Conservation (phyloP, 2,888 invertebrate species). For the Aleiodes alternator region DNA sequence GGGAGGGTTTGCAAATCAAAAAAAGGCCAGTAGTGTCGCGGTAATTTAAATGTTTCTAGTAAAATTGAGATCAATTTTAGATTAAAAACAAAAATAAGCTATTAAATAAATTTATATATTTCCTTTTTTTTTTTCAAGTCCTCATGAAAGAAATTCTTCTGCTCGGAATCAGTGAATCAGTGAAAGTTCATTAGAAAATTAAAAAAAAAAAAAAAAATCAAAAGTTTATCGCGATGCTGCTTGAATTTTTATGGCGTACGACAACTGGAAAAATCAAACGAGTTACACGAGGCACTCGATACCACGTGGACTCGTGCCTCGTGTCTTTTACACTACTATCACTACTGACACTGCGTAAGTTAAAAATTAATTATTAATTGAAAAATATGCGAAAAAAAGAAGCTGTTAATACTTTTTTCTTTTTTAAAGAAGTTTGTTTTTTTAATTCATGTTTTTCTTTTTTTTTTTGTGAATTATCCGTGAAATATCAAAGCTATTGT, state of each 20-base stretch:
- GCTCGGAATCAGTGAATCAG: not conserved
- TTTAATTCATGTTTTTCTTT: too few relatives aligned
- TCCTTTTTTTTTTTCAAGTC: not conserved
- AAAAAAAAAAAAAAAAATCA: conserved; percentile 24
- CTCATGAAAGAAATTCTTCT: not conserved
- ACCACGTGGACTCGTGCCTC: conserved; percentile 63
- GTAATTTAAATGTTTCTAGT: not conserved
- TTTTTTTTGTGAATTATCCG: too few relatives aligned
- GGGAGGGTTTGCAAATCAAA: not conserved
- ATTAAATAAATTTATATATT: not conserved
- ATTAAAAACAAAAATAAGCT: not conserved
- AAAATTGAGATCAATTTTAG: not conserved
- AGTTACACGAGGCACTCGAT: conserved; percentile 51
- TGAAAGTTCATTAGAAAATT: not conserved
- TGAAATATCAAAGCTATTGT: too few relatives aligned
- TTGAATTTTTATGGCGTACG: not conserved
- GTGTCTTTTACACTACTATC: conserved; percentile 60
- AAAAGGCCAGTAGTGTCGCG: too few relatives aligned
- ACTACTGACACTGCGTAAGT: conserved; percentile 60
- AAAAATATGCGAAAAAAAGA: too few relatives aligned
- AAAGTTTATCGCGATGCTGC: not conserved
- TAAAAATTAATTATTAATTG: conserved; percentile 1
- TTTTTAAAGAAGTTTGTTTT: too few relatives aligned
- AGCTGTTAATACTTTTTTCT: too few relatives aligned
- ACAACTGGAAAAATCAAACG: not conserved